Conservation (phyloP, 2,797 vertebrate species). For the Poeciliopsis turneri region DNA sequence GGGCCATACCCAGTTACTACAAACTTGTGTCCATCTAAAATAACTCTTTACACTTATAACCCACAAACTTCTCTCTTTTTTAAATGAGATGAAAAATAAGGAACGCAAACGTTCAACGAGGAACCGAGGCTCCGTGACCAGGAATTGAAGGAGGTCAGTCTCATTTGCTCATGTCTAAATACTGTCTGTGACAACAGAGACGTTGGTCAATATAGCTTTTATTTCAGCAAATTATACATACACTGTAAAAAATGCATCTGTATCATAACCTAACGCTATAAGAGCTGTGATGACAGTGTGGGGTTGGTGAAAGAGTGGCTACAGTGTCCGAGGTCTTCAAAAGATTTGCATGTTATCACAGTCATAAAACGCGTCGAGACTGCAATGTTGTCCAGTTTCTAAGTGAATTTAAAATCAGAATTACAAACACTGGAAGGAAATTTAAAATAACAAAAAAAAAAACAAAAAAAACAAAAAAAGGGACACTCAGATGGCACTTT, state of each 20-base stretch:
- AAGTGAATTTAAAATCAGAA: conserved; percentile 59
- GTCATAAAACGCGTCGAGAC: conserved; percentile 60
- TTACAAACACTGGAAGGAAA: conserved; percentile 37
- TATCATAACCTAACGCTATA: conserved; percentile 82
- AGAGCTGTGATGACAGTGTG: conserved; percentile 78
- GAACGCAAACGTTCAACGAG: conserved; percentile 22
- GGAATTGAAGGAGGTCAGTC: not conserved
- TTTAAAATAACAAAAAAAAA: not conserved
- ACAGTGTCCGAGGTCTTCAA: conserved; percentile 75
- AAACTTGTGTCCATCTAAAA: not conserved
- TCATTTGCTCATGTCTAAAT: not conserved
- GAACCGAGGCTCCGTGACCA: conserved; percentile 13
- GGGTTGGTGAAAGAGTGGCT: conserved; percentile 75
- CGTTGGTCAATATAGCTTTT: conserved; percentile 93
- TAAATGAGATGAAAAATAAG: conserved; percentile 5
- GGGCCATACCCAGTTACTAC: conserved; percentile 13
- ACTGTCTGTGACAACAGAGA: conserved; percentile 9
- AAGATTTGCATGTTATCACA: conserved; percentile 67
- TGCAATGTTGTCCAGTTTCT: conserved; percentile 56
- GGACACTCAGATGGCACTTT: conserved; percentile 67
- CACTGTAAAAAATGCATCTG: conserved; percentile 86
- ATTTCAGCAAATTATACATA: conserved; percentile 98
- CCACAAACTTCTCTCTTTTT: not conserved
- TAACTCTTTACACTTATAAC: not conserved
- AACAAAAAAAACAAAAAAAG: not conserved